A percentile compares a stretch with the other conserved stretches of the same genome.
These are phyloP conservation scores for Melanostoma mellinum DNA, from an alignment of 2,888 invertebrate species.

Conservation along the genomic window DNA sequence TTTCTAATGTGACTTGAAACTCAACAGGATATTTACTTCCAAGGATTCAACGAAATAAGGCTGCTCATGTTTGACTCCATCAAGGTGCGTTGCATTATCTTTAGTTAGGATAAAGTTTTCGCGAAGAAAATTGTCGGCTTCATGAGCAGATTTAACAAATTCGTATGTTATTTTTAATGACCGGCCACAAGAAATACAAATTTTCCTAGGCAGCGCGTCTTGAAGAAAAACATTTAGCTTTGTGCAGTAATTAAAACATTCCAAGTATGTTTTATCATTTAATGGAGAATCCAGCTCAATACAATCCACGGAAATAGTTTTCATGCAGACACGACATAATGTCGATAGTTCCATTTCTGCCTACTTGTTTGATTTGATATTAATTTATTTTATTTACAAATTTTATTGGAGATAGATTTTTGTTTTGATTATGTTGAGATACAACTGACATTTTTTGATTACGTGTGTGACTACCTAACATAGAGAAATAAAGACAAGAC, in stretches of 20 bases:
- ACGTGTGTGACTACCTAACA: too few relatives aligned
- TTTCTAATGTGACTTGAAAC: too few relatives aligned
- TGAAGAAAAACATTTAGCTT: conserved; percentile 55
- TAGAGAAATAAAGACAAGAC: too few relatives aligned
- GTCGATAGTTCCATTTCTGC: conserved; percentile 44
- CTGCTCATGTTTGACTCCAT: not conserved
- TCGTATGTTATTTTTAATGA: conserved; percentile 52
- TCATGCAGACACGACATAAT: conserved; percentile 73
- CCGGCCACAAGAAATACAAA: conserved; percentile 53
- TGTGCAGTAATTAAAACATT: conserved; percentile 72
- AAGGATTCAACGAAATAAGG: not conserved
- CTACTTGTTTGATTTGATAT: too few relatives aligned
- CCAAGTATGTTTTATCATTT: conserved; percentile 54
- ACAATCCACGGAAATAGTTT: conserved; percentile 63
- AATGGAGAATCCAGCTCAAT: conserved; percentile 68
- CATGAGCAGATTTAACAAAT: conserved; percentile 44
- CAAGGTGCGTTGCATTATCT: not conserved
- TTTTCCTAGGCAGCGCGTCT: conserved; percentile 63
- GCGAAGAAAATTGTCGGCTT: conserved; percentile 49
- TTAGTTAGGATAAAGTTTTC: not conserved
- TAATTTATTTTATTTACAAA: too few relatives aligned
- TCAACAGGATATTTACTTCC: too few relatives aligned
- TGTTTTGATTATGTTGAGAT: too few relatives aligned
- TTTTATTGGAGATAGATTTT: too few relatives aligned
- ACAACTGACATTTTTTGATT: too few relatives aligned